phyloP scores from a whole-genome alignment of 2,113 vertebrate genomes.

The Hydrolagus affinis region DNA sequence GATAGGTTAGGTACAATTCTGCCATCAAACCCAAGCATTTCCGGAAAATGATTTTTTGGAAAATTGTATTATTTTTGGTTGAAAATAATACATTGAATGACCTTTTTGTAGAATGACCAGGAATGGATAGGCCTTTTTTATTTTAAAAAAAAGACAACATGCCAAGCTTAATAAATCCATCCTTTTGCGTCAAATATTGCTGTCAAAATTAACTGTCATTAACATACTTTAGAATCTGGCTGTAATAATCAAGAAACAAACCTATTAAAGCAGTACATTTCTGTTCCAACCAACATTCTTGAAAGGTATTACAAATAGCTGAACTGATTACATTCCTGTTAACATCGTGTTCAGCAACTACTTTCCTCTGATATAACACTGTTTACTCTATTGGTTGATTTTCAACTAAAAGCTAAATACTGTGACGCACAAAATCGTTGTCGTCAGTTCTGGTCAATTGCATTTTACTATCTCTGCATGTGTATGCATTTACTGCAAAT shows the following conservation, averaged over 20 bases:
- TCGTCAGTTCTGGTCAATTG: no score
- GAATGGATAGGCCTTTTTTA: background rate
- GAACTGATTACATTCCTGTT: background rate
- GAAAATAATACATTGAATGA: background rate
- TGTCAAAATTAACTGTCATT: background rate
- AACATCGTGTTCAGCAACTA: background rate
- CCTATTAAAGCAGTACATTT: background rate
- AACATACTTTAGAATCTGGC: background rate
- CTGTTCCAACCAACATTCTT: background rate
- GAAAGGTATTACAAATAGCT: no score
- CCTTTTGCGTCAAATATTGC: background rate
- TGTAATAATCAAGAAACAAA: background rate
- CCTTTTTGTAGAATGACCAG: background rate
- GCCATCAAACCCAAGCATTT: no score
- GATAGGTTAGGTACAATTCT: no score
- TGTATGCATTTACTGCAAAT: no score
- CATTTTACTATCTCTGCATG: no score
- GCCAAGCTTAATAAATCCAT: background rate
- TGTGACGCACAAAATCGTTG: no score
- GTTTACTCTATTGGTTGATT: background rate
- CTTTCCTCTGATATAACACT: background rate
- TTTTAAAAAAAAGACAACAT: background rate
- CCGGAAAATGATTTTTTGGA: no score
- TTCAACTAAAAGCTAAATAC: background rate
- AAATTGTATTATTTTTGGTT: no score